Base-by-base conservation (phyloP, 2,888 invertebrate genomes). In the Ischnus inquisitorius region DNA sequence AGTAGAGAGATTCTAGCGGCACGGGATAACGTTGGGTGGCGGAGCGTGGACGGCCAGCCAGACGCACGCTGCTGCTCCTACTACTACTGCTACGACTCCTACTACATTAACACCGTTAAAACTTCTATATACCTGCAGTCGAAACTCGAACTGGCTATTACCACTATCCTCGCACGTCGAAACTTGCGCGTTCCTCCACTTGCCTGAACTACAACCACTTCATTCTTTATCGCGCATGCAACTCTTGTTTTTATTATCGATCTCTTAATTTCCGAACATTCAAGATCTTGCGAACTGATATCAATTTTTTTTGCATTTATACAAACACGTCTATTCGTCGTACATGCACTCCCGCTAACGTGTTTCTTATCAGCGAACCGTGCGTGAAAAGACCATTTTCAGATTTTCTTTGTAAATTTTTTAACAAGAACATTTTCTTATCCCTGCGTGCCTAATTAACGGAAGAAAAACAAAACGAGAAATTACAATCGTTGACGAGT, bases 181-280 rank as follows among this genome's bases (percentile, higher is more conserved):
- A 79, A 77, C 68, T 62, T 60, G 25, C 69, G n/a, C 48, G 69
- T 75, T 68, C 69, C 64, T 82, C 71, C 65, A 76, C 77, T 77
- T 65, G 57, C 76, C 75, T 69, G 16, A 10, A 19, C 14, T 16
- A 14, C 14, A 28, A 25, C 60, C 60, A 14, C 60, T 14, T 25
- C 60, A n/a, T 28, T 28, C 12, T 28, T 60, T 14, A 28, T 5
- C 2, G 60, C 28, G 25, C 60, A 60, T 25, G 28, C 60, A n/a
- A 60, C 25, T 14, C 28, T 60, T 34, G 34, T 34, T 34, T 34
- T 34, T 14, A 60, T 60, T 25, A 5, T 25, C 60, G 28, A 60
- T 25, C 28, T 57, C 57, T 57, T 57, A 28, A 10, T 25, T n/a
- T 28, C 4, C 14, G 25, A 22, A 14, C 4, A 3, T 22, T 28